Conservation (phyloP, 2,888 invertebrate genomes). For the Tineola bisselliella region DNA sequence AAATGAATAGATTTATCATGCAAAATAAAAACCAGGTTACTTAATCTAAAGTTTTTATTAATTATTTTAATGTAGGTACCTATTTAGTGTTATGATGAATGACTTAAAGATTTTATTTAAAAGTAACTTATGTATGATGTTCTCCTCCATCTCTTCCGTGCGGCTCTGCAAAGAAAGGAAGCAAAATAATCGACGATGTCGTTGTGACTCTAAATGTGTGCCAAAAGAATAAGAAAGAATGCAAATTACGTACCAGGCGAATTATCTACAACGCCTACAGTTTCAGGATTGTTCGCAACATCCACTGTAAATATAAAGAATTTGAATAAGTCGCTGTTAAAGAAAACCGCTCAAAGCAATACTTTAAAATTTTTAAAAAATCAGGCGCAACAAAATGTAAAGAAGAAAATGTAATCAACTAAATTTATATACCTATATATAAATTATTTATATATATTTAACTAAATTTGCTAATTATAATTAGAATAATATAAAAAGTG, state of each 20-base stretch:
- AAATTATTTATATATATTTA: too few species aligned
- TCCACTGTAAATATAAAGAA: conserved; percentile 24
- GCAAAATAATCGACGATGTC: background rate
- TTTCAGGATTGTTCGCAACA: conserved; percentile 17
- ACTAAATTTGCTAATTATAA: too few species aligned
- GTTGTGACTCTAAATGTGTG: too few species aligned
- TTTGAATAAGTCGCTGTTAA: too few species aligned
- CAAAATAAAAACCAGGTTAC: too few species aligned
- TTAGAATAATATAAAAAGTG: too few species aligned
- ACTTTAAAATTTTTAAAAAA: conserved; percentile 14
- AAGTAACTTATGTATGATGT: background rate
- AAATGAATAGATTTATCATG: too few species aligned
- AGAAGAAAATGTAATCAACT: too few species aligned
- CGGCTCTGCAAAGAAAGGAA: background rate
- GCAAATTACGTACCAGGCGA: background rate
- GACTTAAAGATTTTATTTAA: background rate
- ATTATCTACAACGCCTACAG: background rate
- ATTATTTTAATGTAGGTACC: background rate
- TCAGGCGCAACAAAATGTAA: background rate
- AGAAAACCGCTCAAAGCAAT: background rate
- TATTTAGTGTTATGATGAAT: background rate
- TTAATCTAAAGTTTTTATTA: background rate
- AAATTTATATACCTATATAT: too few species aligned
- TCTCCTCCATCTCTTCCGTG: background rate
- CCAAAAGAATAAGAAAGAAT: too few species aligned